Conservation (phyloP, 2,797 vertebrate genomes). For the Acanthopagrus latus region DNA sequence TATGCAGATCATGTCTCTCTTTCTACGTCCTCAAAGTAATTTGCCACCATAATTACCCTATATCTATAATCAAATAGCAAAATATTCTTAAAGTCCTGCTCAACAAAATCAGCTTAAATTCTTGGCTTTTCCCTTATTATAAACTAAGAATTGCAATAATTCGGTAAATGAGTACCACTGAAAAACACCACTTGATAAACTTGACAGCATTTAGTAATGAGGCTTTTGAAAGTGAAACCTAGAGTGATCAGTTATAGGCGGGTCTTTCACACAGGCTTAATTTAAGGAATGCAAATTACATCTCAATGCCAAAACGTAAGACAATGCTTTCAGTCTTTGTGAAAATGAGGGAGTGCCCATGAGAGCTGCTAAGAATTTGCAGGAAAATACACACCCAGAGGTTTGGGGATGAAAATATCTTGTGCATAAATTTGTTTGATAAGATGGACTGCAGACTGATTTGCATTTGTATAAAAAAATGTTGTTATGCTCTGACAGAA, state of each 20-base stretch:
- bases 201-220: background rate
- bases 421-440: background rate
- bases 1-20: background rate
- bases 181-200: background rate
- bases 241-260: background rate
- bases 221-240: background rate
- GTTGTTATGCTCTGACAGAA: background rate
- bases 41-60: background rate
- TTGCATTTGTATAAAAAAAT: background rate
- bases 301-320: constrained; percentile 24
- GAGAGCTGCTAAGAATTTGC: constrained; percentile 1
- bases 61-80: background rate
- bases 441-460: background rate
- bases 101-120: background rate
- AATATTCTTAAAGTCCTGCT: background rate
- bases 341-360: constrained; percentile 20
- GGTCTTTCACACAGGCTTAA: constrained; percentile 26
- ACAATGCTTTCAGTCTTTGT: constrained; percentile 42
- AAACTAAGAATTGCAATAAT: background rate
- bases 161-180: background rate
- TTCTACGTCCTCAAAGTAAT: background rate
- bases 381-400: constrained; percentile 34
- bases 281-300: constrained; percentile 46
- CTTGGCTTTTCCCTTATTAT: background rate
- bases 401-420: constrained; percentile 12